Conservation (phyloP, 2,888 invertebrate genomes). For the Leptinotarsa juncta region DNA sequence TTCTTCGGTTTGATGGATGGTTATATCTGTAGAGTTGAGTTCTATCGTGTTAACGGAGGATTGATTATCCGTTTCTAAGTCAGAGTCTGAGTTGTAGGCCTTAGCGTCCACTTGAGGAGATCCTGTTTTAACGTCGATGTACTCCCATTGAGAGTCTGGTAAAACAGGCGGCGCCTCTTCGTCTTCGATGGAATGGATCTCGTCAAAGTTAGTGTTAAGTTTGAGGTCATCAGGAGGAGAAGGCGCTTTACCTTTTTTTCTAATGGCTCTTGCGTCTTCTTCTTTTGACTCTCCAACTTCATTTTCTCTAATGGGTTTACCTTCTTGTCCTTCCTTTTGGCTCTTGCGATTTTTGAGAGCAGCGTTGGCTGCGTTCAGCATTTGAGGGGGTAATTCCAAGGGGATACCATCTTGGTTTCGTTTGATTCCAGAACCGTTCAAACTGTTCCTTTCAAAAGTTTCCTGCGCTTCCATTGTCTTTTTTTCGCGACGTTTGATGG, state of each 20-base stretch:
- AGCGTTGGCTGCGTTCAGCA: slow-evolving; percentile 78
- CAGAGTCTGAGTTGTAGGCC: slow-evolving; percentile 67
- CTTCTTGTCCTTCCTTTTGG: slow-evolving; percentile 59
- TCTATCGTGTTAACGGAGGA: slow-evolving; percentile 75
- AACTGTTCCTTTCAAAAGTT: slow-evolving; percentile 63
- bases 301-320: slow-evolving; percentile 72
- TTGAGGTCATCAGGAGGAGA: slow-evolving; percentile 69
- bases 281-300: slow-evolving; percentile 42
- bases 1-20: slow-evolving; percentile 78
- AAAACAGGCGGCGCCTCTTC: slow-evolving; percentile 63
- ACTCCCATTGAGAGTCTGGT: slow-evolving; percentile 48
- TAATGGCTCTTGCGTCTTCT: slow-evolving; percentile 66
- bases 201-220: slow-evolving; percentile 66
- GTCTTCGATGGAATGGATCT: slow-evolving; percentile 69
- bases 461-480: slow-evolving; percentile 60
- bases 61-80: slow-evolving; percentile 66
- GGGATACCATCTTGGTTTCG: slow-evolving; percentile 74
- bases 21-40: slow-evolving; percentile 79
- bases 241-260: slow-evolving; percentile 81
- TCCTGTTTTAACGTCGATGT: slow-evolving; percentile 61
- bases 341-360: slow-evolving; percentile 77
- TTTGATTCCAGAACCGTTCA: slow-evolving; percentile 72
- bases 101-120: slow-evolving; percentile 53
- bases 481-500: slow-evolving; percentile 68
- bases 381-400: slow-evolving; percentile 78